These are phyloP conservation scores for Adineta ricciae DNA, from an alignment of 2,888 invertebrate genomes.

Conservation along the genomic window DNA sequence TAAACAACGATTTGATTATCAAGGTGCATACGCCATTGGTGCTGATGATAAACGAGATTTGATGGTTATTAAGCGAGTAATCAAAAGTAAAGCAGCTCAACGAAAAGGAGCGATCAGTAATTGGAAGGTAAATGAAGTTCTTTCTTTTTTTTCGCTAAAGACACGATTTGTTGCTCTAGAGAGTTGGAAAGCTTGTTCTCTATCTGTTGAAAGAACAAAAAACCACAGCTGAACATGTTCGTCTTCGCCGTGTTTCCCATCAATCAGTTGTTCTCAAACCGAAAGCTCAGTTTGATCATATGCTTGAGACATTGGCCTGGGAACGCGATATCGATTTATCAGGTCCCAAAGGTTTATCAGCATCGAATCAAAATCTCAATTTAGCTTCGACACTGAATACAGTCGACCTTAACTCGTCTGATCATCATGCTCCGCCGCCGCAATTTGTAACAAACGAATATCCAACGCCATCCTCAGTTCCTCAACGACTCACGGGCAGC, in stretches of 20 bases:
- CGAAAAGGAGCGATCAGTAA: conserved; percentile 86
- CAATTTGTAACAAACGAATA: not conserved
- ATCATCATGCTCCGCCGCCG: not conserved
- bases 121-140: conserved; percentile 73
- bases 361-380: not conserved
- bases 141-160: not conserved
- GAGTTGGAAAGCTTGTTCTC: not conserved
- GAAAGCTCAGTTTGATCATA: not conserved
- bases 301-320: not conserved
- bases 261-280: conserved; percentile 6
- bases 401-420: not conserved
- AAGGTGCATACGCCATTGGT: conserved; percentile 87
- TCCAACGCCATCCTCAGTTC: not conserved
- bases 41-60: conserved; percentile 72
- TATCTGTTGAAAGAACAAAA: not conserved
- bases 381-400: not conserved
- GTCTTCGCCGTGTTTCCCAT: not conserved
- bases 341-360: not conserved
- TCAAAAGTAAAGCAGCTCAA: conserved; percentile 86
- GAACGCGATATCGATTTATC: not conserved
- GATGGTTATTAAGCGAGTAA: conserved; percentile 93
- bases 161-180: not conserved
- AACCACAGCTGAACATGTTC: not conserved
- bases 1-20: conserved; percentile 74
- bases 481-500: not conserved